Conservation (phyloP, 2,888 invertebrate genomes). For the Plemyria rubiginata region DNA sequence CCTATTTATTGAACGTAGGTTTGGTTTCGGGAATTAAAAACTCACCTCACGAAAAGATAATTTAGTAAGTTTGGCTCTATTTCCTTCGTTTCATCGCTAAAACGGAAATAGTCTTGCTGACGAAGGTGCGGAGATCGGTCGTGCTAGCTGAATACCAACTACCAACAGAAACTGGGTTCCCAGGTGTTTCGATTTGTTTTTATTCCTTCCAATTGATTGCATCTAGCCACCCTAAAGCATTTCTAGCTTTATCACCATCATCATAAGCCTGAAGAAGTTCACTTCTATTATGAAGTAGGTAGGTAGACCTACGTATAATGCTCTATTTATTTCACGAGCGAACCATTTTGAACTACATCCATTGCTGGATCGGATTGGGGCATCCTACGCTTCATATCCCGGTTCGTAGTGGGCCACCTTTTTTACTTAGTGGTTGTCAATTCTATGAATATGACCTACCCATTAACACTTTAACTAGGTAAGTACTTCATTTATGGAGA, state of each 20-base stretch:
- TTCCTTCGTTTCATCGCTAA: slow-evolving; percentile 40
- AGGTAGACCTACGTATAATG: no score
- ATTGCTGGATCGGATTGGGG: no score
- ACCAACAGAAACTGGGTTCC: slow-evolving; percentile 20
- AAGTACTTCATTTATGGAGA: no score
- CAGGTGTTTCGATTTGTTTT: slow-evolving; percentile 20
- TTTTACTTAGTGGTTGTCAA: no score
- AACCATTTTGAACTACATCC: no score
- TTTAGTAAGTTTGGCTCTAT: slow-evolving; percentile 45
- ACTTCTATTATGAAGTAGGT: no score
- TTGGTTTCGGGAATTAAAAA: slow-evolving; percentile 8
- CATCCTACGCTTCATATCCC: no score
- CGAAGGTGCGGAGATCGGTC: slow-evolving; percentile 40
- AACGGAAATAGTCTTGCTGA: slow-evolving; percentile 49
- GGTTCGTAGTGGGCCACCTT: no score
- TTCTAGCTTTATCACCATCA: not conserved
- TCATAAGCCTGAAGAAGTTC: no score
- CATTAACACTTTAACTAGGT: no score
- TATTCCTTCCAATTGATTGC: slow-evolving; percentile 21
- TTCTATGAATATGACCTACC: no score
- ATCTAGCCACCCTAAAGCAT: not conserved
- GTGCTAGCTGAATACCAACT: slow-evolving; percentile 51
- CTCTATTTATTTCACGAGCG: no score
- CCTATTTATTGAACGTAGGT: not conserved
- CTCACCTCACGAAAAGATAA: slow-evolving; percentile 37